Evolutionary conservation across 1,140 invertebrate species (phyloP).

Genomic region (Lepidotrigona ventralis): DNA sequence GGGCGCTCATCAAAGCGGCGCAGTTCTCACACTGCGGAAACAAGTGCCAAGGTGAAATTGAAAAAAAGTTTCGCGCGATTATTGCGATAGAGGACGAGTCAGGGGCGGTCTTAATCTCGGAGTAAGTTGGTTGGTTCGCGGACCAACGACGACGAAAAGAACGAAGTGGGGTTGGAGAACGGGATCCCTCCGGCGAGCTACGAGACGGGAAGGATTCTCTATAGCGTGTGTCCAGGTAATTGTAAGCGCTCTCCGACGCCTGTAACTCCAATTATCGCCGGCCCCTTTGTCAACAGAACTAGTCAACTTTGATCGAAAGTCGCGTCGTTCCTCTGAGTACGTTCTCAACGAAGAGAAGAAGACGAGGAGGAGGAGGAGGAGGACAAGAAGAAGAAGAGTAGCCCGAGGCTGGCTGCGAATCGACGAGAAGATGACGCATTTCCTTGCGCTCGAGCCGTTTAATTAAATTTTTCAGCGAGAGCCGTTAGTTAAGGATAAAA

Average conservation of each 20-base stretch:
- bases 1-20: neutral
- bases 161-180: neutral
- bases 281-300: slow-evolving; percentile 52
- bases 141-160: neutral
- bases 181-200: neutral
- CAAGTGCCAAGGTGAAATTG: slow-evolving; percentile 26
- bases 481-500: slow-evolving; percentile 62
- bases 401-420: neutral
- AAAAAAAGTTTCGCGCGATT: slow-evolving; percentile 41
- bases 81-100: slow-evolving; percentile 25
- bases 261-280: slow-evolving; percentile 62
- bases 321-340: neutral
- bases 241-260: slow-evolving; percentile 53
- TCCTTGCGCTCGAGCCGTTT: slow-evolving; percentile 49
- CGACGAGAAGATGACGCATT: slow-evolving; percentile 46
- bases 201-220: neutral
- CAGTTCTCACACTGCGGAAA: neutral
- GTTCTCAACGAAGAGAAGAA: neutral
- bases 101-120: slow-evolving; percentile 26
- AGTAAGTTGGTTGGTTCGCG: neutral
- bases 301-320: slow-evolving; percentile 56
- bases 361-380: neutral
- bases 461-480: slow-evolving; percentile 66
- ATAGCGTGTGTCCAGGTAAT: slow-evolving; percentile 44
- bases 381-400: neutral